Evolutionary conservation across 2,797 vertebrate genomes (phyloP).

Genomic region (Botia almorhae): DNA sequence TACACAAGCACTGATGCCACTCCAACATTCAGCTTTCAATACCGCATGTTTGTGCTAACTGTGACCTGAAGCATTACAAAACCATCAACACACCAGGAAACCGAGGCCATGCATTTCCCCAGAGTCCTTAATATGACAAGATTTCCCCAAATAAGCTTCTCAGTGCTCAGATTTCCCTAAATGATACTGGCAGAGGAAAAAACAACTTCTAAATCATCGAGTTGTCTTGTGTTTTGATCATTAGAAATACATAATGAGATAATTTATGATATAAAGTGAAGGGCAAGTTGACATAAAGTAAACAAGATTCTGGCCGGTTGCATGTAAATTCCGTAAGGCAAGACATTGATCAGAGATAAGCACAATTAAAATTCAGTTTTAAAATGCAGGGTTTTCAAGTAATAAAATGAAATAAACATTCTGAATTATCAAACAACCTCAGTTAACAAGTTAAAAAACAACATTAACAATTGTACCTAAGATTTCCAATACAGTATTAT

Average conservation of each 20-base stretch:
- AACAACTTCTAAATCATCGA: constrained; percentile 37
- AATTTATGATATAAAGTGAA: constrained; percentile 20
- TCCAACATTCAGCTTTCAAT: constrained; percentile 21
- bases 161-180: neutral
- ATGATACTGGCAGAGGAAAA: constrained; percentile 23
- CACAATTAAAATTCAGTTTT: constrained; percentile 36
- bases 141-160: constrained; percentile 9
- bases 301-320: constrained; percentile 29
- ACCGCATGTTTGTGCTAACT: constrained; percentile 19
- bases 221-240: constrained; percentile 38
- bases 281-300: constrained; percentile 30
- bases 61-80: constrained; percentile 30
- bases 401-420: neutral
- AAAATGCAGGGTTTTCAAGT: constrained; percentile 5
- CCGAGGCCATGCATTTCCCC: constrained; percentile 24
- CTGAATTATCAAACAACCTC: constrained; percentile 1
- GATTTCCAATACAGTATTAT: constrained; percentile 1
- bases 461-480: neutral
- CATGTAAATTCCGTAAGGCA: constrained; percentile 2
- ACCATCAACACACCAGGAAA: constrained; percentile 19
- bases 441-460: neutral
- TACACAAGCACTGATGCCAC: constrained; percentile 28
- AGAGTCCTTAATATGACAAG: constrained; percentile 23
- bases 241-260: constrained; percentile 39
- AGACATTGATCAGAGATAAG: constrained; percentile 38